These are phyloP conservation scores for Ammospiza maritima DNA, from an alignment of 2,797 vertebrate species.

Conservation along the genomic window DNA sequence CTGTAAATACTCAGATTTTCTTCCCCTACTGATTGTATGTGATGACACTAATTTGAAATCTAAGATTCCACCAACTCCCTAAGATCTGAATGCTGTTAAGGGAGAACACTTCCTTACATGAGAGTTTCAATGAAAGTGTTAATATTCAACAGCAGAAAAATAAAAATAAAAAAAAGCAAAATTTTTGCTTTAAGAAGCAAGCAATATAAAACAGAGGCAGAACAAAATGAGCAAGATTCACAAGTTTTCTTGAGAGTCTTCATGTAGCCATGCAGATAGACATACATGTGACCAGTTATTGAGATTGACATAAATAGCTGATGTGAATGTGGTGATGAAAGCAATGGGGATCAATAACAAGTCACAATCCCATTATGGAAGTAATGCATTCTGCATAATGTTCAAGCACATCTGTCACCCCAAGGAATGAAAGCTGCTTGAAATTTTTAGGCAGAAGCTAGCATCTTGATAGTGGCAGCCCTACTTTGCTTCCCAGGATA, in stretches of 20 bases:
- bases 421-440: neutral
- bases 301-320: neutral
- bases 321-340: constrained; percentile 11
- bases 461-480: neutral
- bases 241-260: neutral
- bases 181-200: neutral
- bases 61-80: neutral
- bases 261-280: neutral
- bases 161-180: neutral
- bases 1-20: neutral
- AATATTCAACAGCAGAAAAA: neutral
- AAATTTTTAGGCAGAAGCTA: constrained; percentile 28
- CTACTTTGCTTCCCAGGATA: neutral
- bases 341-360: neutral
- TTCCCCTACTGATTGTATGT: neutral
- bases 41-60: neutral
- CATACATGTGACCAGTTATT: neutral
- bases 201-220: neutral
- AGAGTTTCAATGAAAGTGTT: neutral
- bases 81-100: neutral
- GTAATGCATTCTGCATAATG: neutral
- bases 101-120: neutral
- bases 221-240: neutral
- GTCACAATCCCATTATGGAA: neutral
- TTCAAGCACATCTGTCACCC: neutral